phyloP scores from a whole-genome alignment of 2,888 invertebrate genomes.

The Hemistola chrysoprasaria region DNA sequence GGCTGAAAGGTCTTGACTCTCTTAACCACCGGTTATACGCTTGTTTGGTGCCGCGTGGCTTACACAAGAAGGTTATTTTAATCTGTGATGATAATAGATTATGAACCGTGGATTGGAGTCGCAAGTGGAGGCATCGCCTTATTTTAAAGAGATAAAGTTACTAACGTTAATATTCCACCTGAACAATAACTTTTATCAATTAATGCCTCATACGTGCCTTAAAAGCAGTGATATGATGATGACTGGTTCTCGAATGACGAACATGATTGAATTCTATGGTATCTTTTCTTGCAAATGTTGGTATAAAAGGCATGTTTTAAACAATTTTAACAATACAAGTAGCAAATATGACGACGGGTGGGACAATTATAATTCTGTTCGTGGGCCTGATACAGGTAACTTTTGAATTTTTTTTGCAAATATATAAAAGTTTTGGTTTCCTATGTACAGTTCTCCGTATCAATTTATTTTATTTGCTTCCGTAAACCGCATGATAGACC shows the following conservation, averaged over 20 bases:
- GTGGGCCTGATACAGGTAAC: constrained; percentile 57
- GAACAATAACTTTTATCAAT: constrained; percentile 29
- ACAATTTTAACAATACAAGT: constrained; percentile 17
- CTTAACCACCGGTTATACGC: no score
- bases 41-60: no score
- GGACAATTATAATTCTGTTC: constrained; percentile 38
- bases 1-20: no score
- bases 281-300: constrained; percentile 34
- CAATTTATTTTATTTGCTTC: not conserved
- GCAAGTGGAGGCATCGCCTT: no score
- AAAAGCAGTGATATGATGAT: constrained; percentile 28
- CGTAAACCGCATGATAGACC: not conserved
- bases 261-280: constrained; percentile 39
- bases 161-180: constrained; percentile 30
- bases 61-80: no score
- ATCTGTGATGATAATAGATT: no score
- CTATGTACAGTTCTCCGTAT: no score
- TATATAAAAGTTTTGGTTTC: no score
- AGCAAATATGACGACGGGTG: constrained; percentile 48
- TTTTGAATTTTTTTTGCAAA: not conserved
- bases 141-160: not conserved
- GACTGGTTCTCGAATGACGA: constrained; percentile 41
- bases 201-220: constrained; percentile 42
- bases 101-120: no score
- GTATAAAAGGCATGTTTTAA: constrained; percentile 21